Evolutionary conservation across 2,113 vertebrate genomes (phyloP).

Genomic region (Anser brachyrhynchus): DNA sequence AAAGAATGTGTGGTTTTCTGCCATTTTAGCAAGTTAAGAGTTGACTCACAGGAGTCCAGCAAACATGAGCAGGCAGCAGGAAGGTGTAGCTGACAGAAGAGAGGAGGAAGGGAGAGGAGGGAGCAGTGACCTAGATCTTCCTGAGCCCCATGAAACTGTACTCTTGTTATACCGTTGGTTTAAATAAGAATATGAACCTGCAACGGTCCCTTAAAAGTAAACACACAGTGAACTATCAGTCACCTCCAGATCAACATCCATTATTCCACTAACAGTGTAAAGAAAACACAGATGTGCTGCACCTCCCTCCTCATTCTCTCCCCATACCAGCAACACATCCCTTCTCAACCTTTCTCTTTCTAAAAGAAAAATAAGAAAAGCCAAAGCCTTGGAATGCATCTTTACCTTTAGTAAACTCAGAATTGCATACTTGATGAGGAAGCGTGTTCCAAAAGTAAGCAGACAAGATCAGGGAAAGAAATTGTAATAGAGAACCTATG

Average conservation of each 20-base stretch:
- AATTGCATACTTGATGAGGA: background rate
- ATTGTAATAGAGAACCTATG: background rate
- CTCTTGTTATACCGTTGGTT: background rate
- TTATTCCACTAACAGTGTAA: background rate
- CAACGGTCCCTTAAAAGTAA: background rate
- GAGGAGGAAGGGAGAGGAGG: background rate
- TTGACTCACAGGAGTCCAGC: background rate
- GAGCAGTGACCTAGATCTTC: background rate
- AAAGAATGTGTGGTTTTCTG: background rate
- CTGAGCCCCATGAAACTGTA: background rate
- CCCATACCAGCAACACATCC: background rate
- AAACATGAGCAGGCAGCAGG: background rate
- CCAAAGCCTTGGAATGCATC: background rate
- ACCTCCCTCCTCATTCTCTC: background rate
- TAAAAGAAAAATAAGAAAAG: background rate
- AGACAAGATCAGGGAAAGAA: background rate
- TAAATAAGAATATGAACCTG: background rate
- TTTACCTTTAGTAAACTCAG: background rate
- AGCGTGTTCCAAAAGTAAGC: background rate
- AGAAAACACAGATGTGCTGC: background rate
- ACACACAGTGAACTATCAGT: background rate
- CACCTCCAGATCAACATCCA: background rate
- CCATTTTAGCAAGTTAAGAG: slow-evolving; percentile 7
- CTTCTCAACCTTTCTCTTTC: background rate
- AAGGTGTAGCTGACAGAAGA: background rate